Conservation (phyloP, 2,797 vertebrate species). For the Neosilurus hyrtlii region DNA sequence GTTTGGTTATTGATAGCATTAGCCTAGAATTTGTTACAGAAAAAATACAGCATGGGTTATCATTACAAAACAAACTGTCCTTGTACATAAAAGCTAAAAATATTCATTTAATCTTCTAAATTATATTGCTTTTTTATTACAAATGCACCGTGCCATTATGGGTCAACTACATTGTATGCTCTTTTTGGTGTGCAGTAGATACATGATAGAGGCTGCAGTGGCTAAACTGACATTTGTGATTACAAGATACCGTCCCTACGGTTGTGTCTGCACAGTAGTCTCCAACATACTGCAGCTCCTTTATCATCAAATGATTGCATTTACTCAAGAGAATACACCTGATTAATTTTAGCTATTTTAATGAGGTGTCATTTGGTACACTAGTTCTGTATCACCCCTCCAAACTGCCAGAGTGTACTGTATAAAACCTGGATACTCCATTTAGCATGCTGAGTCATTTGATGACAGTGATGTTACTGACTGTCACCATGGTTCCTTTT, state of each 20-base stretch:
- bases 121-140: background rate
- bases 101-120: background rate
- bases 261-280: background rate
- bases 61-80: background rate
- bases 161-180: background rate
- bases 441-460: background rate
- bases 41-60: background rate
- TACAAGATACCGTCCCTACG: background rate
- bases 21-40: background rate
- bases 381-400: background rate
- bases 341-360: background rate
- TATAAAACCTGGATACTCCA: background rate
- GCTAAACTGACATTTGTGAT: background rate
- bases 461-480: background rate
- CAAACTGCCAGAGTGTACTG: background rate
- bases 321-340: background rate
- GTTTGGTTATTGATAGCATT: background rate
- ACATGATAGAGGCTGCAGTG: background rate
- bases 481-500: background rate
- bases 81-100: background rate
- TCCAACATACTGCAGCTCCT: background rate
- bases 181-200: background rate
- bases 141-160: background rate
- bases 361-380: background rate
- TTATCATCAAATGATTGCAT: background rate